Evolutionary conservation across 1,140 invertebrate genomes (phyloP).

Genomic region (Cotesia glomerata): DNA sequence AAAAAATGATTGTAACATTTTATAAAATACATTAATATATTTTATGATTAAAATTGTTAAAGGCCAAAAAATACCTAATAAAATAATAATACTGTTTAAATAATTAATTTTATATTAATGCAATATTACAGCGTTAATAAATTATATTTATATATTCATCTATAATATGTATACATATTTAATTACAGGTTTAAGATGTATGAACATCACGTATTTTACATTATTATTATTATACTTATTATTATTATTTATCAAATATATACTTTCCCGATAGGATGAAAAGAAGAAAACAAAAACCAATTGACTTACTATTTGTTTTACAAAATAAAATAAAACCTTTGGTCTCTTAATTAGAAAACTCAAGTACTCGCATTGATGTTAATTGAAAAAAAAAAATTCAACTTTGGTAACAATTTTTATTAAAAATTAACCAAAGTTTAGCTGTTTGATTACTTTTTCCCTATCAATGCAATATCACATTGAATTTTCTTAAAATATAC

Average conservation of each 20-base stretch:
- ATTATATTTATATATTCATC: slow-evolving; percentile 2
- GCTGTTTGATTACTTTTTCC: slow-evolving; percentile 18
- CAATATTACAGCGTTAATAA: background rate
- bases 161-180: slow-evolving; percentile 1
- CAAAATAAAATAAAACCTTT: slow-evolving; percentile 17
- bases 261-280: background rate
- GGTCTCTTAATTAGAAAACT: background rate
- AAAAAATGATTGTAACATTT: background rate
- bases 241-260: no score
- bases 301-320: background rate
- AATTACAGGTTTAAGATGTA: no score
- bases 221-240: no score
- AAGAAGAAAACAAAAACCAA: background rate
- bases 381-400: slow-evolving; percentile 41
- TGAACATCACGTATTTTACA: no score
- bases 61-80: background rate
- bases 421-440: slow-evolving; percentile 35
- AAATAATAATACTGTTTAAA: background rate
- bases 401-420: slow-evolving; percentile 33
- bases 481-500: slow-evolving; percentile 21
- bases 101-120: background rate
- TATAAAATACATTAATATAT: background rate
- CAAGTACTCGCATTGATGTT: background rate
- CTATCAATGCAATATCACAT: background rate
- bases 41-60: background rate